phyloP scores from a whole-genome alignment of 2,797 vertebrate species.

The Heliangelus exortis region DNA sequence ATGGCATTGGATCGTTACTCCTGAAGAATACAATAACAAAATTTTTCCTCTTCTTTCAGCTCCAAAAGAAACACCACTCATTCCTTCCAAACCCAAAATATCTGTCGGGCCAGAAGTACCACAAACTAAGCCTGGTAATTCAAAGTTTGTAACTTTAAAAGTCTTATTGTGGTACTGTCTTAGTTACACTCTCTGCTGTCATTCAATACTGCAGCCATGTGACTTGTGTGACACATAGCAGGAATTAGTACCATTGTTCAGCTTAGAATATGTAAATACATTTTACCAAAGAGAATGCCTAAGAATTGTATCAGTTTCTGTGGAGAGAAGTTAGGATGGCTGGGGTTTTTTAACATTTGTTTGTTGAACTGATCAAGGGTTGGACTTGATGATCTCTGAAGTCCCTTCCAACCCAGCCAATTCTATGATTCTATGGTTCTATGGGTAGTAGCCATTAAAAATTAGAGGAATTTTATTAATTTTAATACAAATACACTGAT shows the following conservation, averaged over 20 bases:
- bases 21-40: constrained; percentile 38
- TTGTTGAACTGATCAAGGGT: background rate
- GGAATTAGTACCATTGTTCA: background rate
- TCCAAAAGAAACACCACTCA: constrained; percentile 67
- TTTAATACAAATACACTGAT: background rate
- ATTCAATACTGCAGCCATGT: background rate
- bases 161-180: background rate
- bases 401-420: too few relatives aligned
- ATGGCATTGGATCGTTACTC: constrained; percentile 8
- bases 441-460: background rate
- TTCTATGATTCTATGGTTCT: too few relatives aligned
- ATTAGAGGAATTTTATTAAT: background rate
- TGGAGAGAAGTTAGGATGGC: background rate
- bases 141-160: constrained; percentile 50
- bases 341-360: background rate
- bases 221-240: background rate
- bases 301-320: background rate
- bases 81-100: constrained; percentile 74
- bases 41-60: constrained; percentile 74
- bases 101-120: constrained; percentile 57
- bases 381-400: too few relatives aligned
- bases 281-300: background rate
- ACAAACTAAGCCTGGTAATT: constrained; percentile 79
- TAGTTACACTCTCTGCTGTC: background rate
- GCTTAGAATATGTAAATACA: background rate